Evolutionary conservation across 2,113 vertebrate genomes (phyloP).

Genomic region (Centropus bengalensis): DNA sequence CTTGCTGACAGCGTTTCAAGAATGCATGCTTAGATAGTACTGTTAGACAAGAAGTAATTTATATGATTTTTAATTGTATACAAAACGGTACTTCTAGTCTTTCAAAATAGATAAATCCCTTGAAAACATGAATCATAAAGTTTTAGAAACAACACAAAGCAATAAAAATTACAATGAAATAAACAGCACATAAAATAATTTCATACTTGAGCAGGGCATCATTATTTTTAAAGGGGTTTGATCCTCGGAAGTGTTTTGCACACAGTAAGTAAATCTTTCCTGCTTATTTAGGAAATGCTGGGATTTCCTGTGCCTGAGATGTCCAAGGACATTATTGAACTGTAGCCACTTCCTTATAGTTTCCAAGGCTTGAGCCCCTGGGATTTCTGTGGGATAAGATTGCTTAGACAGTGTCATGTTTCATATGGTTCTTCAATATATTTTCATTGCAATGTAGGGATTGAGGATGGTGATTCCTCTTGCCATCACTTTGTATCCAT

Average conservation of each 20-base stretch:
- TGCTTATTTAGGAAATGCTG: neutral
- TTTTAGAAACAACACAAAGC: neutral
- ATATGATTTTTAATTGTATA: neutral
- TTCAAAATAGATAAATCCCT: neutral
- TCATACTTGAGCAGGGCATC: neutral
- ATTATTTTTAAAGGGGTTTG: neutral
- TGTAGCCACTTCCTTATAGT: neutral
- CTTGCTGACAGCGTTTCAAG: neutral
- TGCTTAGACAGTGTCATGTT: neutral
- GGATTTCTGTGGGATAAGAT: neutral
- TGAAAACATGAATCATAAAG: neutral
- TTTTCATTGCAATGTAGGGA: neutral
- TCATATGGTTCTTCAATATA: neutral
- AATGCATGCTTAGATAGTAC: neutral
- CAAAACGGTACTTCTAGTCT: neutral
- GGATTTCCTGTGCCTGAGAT: neutral
- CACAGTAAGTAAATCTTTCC: neutral
- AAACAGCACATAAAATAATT: neutral
- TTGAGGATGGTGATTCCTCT: neutral
- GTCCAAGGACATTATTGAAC: neutral
- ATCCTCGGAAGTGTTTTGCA: neutral
- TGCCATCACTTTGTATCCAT: too few relatives aligned
- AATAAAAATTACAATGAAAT: neutral
- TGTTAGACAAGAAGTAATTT: neutral
- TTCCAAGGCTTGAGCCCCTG: neutral